Evolutionary conservation across 2,113 vertebrate genomes (phyloP), one percentile per base, ranked within the genome.

Genomic region (Abramis brama): DNA sequence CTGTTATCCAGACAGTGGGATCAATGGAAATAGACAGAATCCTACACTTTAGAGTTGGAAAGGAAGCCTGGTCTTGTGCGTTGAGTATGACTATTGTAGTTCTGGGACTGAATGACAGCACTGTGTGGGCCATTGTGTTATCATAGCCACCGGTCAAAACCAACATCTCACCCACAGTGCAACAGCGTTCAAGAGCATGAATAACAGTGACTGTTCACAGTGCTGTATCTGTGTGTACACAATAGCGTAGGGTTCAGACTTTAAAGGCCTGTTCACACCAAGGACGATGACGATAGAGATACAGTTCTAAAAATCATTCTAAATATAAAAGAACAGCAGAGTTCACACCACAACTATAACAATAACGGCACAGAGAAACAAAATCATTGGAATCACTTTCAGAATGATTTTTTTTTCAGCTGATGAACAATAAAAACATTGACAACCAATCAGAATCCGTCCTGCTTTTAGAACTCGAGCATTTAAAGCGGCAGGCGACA

Each of bases 161-260:
- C 90, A 84, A 92, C 92, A 90, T 79, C 82, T 75, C 89, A 88
- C 92, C 93, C 84, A 88, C 91, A 87, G 78, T 89, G 87, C 88
- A 91, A 90, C 79, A 85, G 83, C 90, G 70, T 57, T 73, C 84
- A 80, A 87, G 30, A 33, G 36, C n/a, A 30, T 89, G 87, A 86
- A 88, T 88, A 77, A 86, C 79, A 80, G 59, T 84, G 91, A 89
- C 80, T 88, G 89, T 88, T 86, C 47, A 15, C 71, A 90, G 88
- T 89, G 62, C 88, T 83, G 5, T 57, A 30, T 70, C 64, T 82
- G 66, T 17, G 2, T 78, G 12, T 27, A 55, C 52, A 57, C 75
- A 79, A 68, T 43, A 47, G 39, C 21, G 2, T 7, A 2, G 8
- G 39, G 10, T 1, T n/a, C 19, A 36, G 66, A 66, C 64, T 6